Base-by-base conservation (phyloP, 2,113 vertebrate genomes). In the Etheostoma spectabile region DNA sequence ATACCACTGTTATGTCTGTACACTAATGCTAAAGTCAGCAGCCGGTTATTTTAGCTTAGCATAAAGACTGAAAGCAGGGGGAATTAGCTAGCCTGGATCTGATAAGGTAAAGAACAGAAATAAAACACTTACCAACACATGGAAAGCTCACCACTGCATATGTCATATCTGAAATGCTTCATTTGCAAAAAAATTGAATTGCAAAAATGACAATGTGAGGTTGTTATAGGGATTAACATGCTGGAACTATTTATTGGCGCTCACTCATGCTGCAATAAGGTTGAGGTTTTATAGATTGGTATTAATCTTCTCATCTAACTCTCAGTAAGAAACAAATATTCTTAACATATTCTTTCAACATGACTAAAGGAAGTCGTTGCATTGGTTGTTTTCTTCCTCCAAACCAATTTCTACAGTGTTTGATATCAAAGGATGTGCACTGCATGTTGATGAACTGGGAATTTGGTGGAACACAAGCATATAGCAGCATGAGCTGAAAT, bases 361-460 rank as follows among this genome's bases (percentile, higher is more conserved):
- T 15, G 3, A 30, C 63, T 24, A 52, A 24, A 35, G 13, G 19
- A 38, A 46, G 22, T 59, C 16, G 22, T 5, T n/a, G 21, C 6
- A 64, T 45, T 57, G 59, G 38, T 24, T 35, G 15, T 33, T 57
- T 61, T 19, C 30, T 11, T 33, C 16, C 57, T 35, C 30, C 3
- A 19, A 19, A 21, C 14, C 19, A 6, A 22, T 14, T n/a, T 62
- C 60, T 2, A 6, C 5, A 1, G 11, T 38, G 19, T n/a, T n/a
- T 72, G 38, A 46, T 46, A 71, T 48, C 12, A 72, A 46, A 52
- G 30, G 19, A 38, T 49, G 18, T 19, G 22, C 18, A 6, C 33
- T 64, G 76, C 42, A 57, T 64, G 64, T 21, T 59, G 24, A 45
- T 59, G 59, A 71, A 75, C 60, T 33, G 14, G 55, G 18, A 55